These are phyloP conservation scores for Liasis olivaceus DNA, from an alignment of 2,797 vertebrate species.

Conservation along the genomic window DNA sequence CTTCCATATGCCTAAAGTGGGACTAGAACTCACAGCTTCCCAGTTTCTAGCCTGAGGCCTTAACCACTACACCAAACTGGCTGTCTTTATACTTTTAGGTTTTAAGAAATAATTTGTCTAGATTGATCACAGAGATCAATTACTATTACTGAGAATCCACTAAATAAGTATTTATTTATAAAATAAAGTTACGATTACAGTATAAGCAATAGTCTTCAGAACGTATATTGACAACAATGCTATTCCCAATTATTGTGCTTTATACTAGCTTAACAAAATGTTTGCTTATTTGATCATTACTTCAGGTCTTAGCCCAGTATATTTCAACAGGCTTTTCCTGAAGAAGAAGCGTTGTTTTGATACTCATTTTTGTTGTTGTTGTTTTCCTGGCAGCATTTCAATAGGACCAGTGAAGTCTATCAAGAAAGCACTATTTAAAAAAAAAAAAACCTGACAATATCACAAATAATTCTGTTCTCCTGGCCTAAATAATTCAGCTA, in stretches of 20 bases:
- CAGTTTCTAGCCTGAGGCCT: neutral
- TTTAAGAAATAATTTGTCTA: conserved; percentile 9
- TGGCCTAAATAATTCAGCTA: neutral
- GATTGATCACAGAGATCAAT: neutral
- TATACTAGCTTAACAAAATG: neutral
- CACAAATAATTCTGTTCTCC: neutral
- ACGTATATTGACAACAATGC: neutral
- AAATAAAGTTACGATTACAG: neutral
- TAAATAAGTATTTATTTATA: neutral
- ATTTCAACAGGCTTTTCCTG: neutral
- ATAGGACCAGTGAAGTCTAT: neutral
- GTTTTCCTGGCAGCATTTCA: neutral
- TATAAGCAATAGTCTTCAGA: neutral
- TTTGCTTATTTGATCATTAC: neutral
- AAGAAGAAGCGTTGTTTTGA: neutral
- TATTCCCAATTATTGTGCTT: neutral
- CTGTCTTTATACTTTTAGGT: conserved; percentile 17
- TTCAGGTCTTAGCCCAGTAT: neutral
- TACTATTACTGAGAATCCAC: neutral
- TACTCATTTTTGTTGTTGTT: neutral
- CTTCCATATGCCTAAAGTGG: too few relatives aligned
- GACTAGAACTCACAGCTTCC: neutral
- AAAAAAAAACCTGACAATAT: neutral
- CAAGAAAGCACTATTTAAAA: neutral
- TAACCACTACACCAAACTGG: neutral